These are phyloP conservation scores for Nothura maculosa DNA, from an alignment of 2,797 vertebrate genomes.

Conservation along the genomic window DNA sequence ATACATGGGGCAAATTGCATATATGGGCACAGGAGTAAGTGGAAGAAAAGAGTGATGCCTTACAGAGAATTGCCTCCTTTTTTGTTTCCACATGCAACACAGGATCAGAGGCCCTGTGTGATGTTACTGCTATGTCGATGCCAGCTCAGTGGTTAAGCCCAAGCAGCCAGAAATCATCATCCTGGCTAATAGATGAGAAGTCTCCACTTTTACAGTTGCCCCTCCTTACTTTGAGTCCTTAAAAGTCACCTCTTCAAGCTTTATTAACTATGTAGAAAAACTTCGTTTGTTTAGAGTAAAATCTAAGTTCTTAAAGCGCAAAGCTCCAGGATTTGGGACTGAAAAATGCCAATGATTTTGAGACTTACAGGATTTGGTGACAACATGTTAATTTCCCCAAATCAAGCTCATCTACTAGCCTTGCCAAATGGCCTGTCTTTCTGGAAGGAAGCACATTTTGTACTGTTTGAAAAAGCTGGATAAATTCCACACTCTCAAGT, in stretches of 20 bases:
- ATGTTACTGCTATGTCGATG: neutral
- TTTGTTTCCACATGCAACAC: neutral
- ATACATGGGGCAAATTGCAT: neutral
- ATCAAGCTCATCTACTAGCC: neutral
- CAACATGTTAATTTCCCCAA: neutral
- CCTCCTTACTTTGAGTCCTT: neutral
- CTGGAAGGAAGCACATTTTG: neutral
- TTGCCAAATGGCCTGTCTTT: neutral
- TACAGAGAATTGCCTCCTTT: neutral
- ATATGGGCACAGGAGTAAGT: neutral
- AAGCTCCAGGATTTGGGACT: neutral
- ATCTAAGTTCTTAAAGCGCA: neutral
- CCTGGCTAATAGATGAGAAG: neutral
- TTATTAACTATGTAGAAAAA: neutral
- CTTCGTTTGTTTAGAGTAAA: neutral
- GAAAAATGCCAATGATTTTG: neutral
- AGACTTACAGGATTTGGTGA: fast-evolving
- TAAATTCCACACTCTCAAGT: fast-evolving
- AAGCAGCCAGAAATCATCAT: neutral
- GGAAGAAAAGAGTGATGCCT: neutral
- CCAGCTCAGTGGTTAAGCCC: neutral
- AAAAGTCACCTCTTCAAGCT: neutral
- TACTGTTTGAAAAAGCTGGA: neutral
- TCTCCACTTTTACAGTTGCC: neutral
- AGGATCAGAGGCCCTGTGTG: neutral